phyloP scores from a whole-genome alignment of 1,140 invertebrate genomes.

The Drosophila santomea region DNA sequence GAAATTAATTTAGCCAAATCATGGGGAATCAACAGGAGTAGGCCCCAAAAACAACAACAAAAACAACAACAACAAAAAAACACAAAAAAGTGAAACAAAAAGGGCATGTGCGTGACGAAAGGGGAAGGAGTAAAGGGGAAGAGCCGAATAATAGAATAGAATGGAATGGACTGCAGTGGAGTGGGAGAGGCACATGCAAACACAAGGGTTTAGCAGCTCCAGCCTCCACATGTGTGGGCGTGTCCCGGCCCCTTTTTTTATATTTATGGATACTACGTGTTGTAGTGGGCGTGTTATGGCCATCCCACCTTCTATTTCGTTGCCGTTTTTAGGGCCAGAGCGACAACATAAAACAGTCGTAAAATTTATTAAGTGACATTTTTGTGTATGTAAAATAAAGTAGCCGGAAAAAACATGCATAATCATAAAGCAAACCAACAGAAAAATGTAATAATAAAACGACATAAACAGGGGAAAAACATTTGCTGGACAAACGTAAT shows the following conservation, averaged over 20 bases:
- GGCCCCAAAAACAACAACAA: not conserved
- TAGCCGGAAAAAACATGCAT: constrained; percentile 9
- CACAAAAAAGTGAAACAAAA: not conserved
- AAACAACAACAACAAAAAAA: constrained; percentile 17
- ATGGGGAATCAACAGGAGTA: constrained; percentile 38
- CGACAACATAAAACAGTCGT: constrained; percentile 83
- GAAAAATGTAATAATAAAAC: constrained; percentile 40
- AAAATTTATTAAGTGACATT: constrained; percentile 83
- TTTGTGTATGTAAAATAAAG: constrained; percentile 52
- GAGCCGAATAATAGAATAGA: constrained; percentile 33
- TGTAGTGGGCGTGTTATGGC: constrained; percentile 74
- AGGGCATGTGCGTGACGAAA: constrained; percentile 52
- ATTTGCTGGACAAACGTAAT: constrained; percentile 73
- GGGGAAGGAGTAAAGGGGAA: not conserved
- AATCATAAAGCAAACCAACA: constrained; percentile 38
- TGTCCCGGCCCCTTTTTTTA: constrained; percentile 49
- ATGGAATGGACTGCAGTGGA: constrained; percentile 5
- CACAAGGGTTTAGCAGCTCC: constrained; percentile 48
- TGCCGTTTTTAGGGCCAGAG: constrained; percentile 64
- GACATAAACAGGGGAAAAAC: constrained; percentile 49
- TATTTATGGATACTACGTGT: constrained; percentile 79
- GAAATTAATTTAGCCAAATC: constrained; percentile 53
- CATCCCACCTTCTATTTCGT: constrained; percentile 30
- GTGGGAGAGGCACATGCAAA: constrained; percentile 26
- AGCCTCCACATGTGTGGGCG: constrained; percentile 37